A percentile compares a stretch with the other conserved stretches of the same genome.
Conservation (phyloP, 2,797 vertebrate genomes). For the Odontamblyopus rebecca region DNA sequence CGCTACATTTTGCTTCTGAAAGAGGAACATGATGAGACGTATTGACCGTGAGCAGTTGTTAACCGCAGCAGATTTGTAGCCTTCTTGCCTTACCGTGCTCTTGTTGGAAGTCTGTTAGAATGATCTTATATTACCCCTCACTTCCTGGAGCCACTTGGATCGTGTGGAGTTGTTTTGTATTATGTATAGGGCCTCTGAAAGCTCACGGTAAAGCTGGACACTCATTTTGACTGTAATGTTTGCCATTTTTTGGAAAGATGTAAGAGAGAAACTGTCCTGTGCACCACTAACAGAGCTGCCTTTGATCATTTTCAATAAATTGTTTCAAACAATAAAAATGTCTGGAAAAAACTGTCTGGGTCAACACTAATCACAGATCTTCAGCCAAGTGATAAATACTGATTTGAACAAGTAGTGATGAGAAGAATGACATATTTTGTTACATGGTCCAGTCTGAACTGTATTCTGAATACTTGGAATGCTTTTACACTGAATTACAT, state of each 20-base stretch:
- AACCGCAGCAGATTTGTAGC: constrained; percentile 73
- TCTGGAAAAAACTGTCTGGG: not conserved
- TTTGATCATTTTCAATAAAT: not conserved
- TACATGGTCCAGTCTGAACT: too few species aligned
- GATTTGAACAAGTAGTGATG: too few species aligned
- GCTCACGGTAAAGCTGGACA: not conserved
- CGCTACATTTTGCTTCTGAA: constrained; percentile 68
- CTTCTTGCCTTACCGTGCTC: constrained; percentile 53
- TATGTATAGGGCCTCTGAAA: not conserved
- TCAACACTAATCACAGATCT: not conserved
- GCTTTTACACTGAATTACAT: too few species aligned
- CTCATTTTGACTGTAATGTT: not conserved
- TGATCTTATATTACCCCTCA: constrained; percentile 41
- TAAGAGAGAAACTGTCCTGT: not conserved
- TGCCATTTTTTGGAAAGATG: not conserved
- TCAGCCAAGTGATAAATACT: too few species aligned
- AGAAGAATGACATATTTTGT: too few species aligned
- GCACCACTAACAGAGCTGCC: not conserved
- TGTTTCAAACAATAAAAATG: not conserved
- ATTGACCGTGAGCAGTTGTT: constrained; percentile 69
- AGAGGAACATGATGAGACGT: constrained; percentile 72
- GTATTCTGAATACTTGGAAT: too few species aligned
- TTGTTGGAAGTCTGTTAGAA: constrained; percentile 26
- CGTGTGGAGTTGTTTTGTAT: constrained; percentile 1
- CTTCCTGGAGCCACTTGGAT: constrained; percentile 24